phyloP scores from a whole-genome alignment of 2,797 vertebrate genomes.

The Zenarchopterus dispar region DNA sequence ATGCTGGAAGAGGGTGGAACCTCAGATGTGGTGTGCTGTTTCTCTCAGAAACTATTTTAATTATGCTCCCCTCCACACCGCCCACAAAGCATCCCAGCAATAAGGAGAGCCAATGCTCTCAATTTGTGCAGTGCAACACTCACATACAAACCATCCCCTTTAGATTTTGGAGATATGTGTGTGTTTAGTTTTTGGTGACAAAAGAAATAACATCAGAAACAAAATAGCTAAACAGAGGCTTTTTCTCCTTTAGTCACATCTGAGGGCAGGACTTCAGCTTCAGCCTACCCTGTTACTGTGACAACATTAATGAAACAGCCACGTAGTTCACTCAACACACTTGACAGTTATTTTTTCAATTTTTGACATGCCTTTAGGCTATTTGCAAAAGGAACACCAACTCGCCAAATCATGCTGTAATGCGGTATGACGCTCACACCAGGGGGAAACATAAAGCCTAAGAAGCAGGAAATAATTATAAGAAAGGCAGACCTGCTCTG shows the following conservation, averaged over 20 bases:
- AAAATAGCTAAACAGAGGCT: neutral
- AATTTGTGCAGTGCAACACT: slow-evolving; percentile 57
- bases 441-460: slow-evolving; percentile 8
- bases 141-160: slow-evolving; percentile 24
- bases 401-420: too few relatives aligned
- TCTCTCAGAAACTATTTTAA: slow-evolving; percentile 91
- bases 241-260: neutral
- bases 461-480: slow-evolving; percentile 17
- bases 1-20: slow-evolving; percentile 85
- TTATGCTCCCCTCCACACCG: slow-evolving; percentile 81
- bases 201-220: neutral
- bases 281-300: neutral
- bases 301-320: neutral
- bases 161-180: slow-evolving; percentile 10
- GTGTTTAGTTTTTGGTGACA: slow-evolving; percentile 25
- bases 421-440: neutral
- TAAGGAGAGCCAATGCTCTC: slow-evolving; percentile 76
- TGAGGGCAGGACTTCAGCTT: neutral
- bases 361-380: neutral
- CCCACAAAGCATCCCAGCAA: slow-evolving; percentile 85
- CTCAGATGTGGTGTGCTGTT: slow-evolving; percentile 89
- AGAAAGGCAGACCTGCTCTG: slow-evolving; percentile 12
- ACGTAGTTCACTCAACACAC: neutral
- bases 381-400: neutral
- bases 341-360: neutral